These are phyloP conservation scores for Heterotilapia buettikoferi DNA, from an alignment of 2,113 vertebrate genomes.

Conservation along the genomic window DNA sequence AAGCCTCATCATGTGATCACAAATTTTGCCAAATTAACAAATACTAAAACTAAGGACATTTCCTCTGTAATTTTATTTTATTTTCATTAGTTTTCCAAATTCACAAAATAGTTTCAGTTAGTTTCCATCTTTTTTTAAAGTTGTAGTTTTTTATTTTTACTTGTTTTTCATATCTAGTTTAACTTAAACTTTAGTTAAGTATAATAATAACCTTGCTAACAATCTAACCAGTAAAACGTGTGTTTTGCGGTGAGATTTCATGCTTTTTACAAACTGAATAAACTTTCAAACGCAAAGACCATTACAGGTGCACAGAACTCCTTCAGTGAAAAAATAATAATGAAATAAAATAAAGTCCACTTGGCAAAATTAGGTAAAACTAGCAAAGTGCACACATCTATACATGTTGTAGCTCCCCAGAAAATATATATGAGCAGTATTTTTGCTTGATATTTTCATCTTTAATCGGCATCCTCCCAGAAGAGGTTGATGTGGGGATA, in stretches of 20 bases:
- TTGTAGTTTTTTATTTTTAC: background rate
- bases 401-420: background rate
- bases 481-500: background rate
- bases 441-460: background rate
- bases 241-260: fast-evolving
- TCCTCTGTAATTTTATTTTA: too few species aligned
- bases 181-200: fast-evolving
- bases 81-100: too few species aligned
- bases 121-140: background rate
- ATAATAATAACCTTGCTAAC: background rate
- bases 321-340: background rate
- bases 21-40: too few species aligned
- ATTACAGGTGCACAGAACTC: background rate
- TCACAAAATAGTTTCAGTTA: background rate
- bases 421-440: background rate
- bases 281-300: background rate
- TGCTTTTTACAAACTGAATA: background rate
- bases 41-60: too few species aligned
- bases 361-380: background rate
- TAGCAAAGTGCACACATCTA: background rate
- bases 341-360: background rate
- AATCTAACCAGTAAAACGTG: background rate
- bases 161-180: background rate
- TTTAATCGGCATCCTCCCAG: background rate
- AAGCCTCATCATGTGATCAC: too few species aligned